These are phyloP conservation scores for Empidonax alnorum DNA, from an alignment of 2,113 vertebrate species.

Conservation along the genomic window DNA sequence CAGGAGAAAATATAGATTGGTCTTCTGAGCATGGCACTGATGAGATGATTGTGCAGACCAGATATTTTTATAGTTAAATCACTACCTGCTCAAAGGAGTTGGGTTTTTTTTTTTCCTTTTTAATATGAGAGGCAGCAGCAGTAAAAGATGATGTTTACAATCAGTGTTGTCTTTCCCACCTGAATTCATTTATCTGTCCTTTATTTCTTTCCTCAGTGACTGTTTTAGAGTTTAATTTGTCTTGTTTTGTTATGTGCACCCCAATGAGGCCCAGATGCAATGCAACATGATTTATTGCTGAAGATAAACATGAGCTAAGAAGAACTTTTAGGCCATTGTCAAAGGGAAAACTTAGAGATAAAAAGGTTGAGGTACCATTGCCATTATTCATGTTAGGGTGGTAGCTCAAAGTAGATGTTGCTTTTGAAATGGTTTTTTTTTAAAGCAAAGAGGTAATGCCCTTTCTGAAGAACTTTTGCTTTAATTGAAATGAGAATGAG, in stretches of 20 bases:
- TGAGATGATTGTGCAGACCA: neutral
- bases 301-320: neutral
- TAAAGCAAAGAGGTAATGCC: neutral
- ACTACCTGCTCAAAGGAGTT: neutral
- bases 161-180: neutral
- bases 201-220: neutral
- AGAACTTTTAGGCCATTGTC: neutral
- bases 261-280: neutral
- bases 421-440: neutral
- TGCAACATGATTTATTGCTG: constrained; percentile 14
- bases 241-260: constrained; percentile 12
- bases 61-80: neutral
- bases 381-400: neutral
- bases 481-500: neutral
- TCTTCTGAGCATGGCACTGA: neutral
- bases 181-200: neutral
- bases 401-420: neutral
- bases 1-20: neutral
- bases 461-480: neutral
- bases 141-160: neutral
- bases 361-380: neutral
- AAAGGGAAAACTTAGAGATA: neutral
- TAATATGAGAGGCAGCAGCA: neutral
- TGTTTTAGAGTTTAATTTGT: neutral
- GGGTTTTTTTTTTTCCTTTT: neutral